These are phyloP conservation scores for Periophthalmus magnuspinnatus DNA, from an alignment of 2,797 vertebrate species.

Conservation along the genomic window DNA sequence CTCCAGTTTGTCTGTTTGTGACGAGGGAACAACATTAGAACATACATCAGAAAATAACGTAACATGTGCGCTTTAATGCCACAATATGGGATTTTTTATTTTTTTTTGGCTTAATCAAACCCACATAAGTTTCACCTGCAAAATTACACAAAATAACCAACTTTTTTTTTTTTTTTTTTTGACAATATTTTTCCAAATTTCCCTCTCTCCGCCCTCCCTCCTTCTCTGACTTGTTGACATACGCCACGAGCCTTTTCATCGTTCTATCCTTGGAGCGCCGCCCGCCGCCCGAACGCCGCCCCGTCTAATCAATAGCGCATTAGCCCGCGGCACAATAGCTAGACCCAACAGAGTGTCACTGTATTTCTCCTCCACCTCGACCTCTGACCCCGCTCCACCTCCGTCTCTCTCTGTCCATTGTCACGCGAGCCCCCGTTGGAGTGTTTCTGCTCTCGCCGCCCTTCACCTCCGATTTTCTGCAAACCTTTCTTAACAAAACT, in stretches of 20 bases:
- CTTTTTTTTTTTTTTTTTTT: too few species aligned
- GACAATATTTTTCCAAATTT: too few species aligned
- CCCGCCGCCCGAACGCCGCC: conserved; percentile 18
- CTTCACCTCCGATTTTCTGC: conserved; percentile 18
- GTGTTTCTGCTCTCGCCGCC: conserved; percentile 21
- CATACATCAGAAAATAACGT: too few species aligned
- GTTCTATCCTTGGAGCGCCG: not conserved
- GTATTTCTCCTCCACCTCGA: conserved; percentile 39
- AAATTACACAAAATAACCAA: too few species aligned
- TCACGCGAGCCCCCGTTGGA: not conserved
- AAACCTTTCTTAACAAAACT: conserved; percentile 22
- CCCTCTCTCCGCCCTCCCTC: not conserved
- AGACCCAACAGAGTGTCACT: conserved; percentile 54
- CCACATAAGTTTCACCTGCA: too few species aligned
- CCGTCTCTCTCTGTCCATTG: not conserved
- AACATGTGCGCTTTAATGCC: too few species aligned
- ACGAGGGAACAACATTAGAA: too few species aligned
- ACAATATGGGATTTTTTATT: too few species aligned
- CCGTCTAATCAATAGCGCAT: conserved; percentile 69
- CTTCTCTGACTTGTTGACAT: not conserved
- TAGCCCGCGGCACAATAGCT: conserved; percentile 55
- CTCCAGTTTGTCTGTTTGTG: too few species aligned
- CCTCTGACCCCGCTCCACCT: conserved; percentile 22
- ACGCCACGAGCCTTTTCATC: conserved; percentile 16
- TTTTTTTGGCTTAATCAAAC: too few species aligned